Evolutionary conservation across 2,113 vertebrate species (phyloP).

Genomic region (Alouatta palliata): DNA sequence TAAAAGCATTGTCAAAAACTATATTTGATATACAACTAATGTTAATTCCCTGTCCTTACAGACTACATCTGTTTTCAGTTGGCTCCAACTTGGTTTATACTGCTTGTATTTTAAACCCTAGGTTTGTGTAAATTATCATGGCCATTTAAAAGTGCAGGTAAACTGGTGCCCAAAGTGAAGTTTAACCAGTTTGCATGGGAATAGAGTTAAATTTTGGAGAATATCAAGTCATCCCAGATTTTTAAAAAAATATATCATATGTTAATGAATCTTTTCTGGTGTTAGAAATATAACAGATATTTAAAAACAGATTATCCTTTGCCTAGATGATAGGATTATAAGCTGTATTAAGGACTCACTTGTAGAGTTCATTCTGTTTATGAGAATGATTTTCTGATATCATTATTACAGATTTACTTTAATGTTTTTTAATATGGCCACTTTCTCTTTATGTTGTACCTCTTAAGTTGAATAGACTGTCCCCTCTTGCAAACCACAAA

Average conservation of each 20-base stretch:
- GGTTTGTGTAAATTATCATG: not conserved
- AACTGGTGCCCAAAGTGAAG: not conserved
- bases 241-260: not conserved
- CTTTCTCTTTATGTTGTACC: constrained; percentile 9
- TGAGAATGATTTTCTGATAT: not conserved
- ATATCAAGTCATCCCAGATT: not conserved
- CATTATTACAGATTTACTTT: not conserved
- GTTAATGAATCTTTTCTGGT: not conserved
- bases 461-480: constrained; percentile 45
- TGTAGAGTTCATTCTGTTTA: not conserved
- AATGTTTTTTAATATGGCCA: not conserved
- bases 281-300: constrained; percentile 1
- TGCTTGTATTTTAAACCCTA: not conserved
- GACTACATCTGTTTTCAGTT: not conserved
- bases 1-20: not conserved
- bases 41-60: not conserved
- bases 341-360: not conserved
- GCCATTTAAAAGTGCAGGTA: not conserved
- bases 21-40: not conserved
- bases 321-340: not conserved
- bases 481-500: constrained; percentile 23
- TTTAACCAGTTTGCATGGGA: not conserved
- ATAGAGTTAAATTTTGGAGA: not conserved
- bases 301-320: not conserved
- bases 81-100: not conserved